A percentile compares a stretch with the other conserved stretches of the same genome.
phyloP scores from a whole-genome alignment of 1,140 invertebrate genomes.

The Cecropterus lyciades region DNA sequence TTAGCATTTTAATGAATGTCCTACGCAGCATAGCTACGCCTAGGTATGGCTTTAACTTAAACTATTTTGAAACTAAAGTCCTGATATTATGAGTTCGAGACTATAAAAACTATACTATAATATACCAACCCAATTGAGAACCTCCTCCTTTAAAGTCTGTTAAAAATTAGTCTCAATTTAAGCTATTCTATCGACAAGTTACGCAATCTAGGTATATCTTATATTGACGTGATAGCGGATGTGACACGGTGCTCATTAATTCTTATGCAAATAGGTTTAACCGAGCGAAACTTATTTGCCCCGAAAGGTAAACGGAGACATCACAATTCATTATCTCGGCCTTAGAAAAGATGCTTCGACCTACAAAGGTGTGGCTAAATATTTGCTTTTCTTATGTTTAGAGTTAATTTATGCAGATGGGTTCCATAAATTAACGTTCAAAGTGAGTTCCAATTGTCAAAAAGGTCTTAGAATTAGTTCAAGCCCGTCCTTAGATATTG shows the following conservation, averaged over 20 bases:
- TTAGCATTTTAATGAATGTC: too few species aligned
- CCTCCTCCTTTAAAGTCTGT: too few species aligned
- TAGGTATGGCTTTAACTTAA: too few species aligned
- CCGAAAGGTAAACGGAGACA: slow-evolving; percentile 31
- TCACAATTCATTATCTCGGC: slow-evolving; percentile 8
- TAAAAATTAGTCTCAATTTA: neutral
- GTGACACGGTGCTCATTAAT: slow-evolving; percentile 46
- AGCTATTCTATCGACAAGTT: neutral
- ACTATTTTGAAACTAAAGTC: too few species aligned
- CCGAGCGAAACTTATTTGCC: slow-evolving; percentile 42
- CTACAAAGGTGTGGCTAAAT: neutral
- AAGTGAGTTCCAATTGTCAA: too few species aligned
- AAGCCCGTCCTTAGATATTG: too few species aligned
- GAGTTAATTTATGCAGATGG: neutral
- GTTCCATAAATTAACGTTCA: too few species aligned
- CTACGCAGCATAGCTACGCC: too few species aligned
- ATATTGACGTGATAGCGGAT: slow-evolving; percentile 42
- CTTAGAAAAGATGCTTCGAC: neutral
- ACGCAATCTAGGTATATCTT: slow-evolving; percentile 13
- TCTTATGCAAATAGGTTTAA: slow-evolving; percentile 44
- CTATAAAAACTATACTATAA: too few species aligned
- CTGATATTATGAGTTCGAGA: too few species aligned
- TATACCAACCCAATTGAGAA: too few species aligned
- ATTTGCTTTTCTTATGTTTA: neutral
- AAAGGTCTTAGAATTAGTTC: too few species aligned